A percentile compares a stretch with the other conserved stretches of the same genome.
Evolutionary conservation across 2,888 invertebrate genomes (phyloP).

Genomic region (Acanthopleura granulata): DNA sequence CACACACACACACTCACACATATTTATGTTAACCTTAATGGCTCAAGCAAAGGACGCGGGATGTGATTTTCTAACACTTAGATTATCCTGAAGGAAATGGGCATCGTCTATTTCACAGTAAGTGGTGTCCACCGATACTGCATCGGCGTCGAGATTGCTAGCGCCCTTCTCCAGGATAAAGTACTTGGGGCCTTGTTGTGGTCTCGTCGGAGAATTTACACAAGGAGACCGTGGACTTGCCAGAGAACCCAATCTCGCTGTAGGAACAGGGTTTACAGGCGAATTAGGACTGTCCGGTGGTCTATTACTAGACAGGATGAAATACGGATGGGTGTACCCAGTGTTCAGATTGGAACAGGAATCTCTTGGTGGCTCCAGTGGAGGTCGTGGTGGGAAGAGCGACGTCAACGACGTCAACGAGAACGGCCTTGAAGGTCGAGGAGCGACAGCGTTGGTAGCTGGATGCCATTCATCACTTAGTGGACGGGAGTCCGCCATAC

Average conservation of each 20-base stretch:
- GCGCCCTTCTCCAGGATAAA: neutral
- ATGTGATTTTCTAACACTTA: no score
- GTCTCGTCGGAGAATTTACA: neutral
- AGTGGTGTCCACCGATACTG: neutral
- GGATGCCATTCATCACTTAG: neutral
- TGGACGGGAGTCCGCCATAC: neutral
- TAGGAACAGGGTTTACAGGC: neutral
- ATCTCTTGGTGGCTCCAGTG: neutral
- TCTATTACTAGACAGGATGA: neutral
- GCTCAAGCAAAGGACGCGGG: no score
- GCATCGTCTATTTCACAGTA: slow-evolving; percentile 15
- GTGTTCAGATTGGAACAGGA: neutral
- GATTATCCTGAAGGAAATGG: neutral
- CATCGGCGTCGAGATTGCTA: neutral
- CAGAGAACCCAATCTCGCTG: no score
- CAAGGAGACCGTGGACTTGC: no score
- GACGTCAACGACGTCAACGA: slow-evolving; percentile 1
- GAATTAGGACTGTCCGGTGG: neutral
- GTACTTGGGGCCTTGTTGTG: neutral
- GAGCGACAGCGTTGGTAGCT: neutral
- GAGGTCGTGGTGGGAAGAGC: neutral
- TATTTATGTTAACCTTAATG: no score
- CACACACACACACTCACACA: no score
- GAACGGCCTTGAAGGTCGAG: neutral
- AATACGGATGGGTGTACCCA: neutral